Evolutionary conservation across 2,797 vertebrate species (phyloP), one percentile per base, ranked within the genome.

Genomic region (Geotrypetes seraphini): DNA sequence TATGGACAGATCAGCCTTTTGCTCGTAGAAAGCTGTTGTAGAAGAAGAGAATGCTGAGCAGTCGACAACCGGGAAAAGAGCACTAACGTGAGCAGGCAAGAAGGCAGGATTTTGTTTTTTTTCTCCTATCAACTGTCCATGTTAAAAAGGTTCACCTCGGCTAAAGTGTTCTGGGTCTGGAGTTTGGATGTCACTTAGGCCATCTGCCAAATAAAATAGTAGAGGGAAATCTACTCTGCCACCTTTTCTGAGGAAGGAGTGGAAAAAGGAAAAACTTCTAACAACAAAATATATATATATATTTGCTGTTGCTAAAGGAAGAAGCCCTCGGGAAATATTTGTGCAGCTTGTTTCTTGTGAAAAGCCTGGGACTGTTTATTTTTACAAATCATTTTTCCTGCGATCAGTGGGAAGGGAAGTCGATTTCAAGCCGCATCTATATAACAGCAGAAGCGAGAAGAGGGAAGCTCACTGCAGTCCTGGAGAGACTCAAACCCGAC

Each of bases 381-480:
- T n/a, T 12, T 29, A 43, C 31, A 5, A 19, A 19, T 20, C 8
- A 6, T 31, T 31, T 39, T 39, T 13, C 27, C 19, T 41, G 31
- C 28, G 15, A 20, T 46, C 39, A 43, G 31, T 50, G 26, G 38
- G 48, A 42, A 40, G 37, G 13, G 25, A 22, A 12, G 12, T 12
- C 12, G 12, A 12, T 12, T 12, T 12, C 12, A 12, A 12, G 12
- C 12, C 12, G 12, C 3, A 12, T 12, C 12, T 12, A 12, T 12
- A 12, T 12, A 12, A 12, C 12, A 12, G 12, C 12, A 12, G 12
- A 12, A 12, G 12, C 12, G 12, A 12, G 35, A 48, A 21, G n/a
- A n/a, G 37, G 31, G 31, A 37, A 38, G 50, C n/a, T n/a, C n/a
- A n/a, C n/a, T n/a, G 58, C 43, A 22, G n/a, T n/a, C 74, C n/a